These are phyloP conservation scores for Tethya wilhelma DNA, from an alignment of 37 sponge, comb jelly and placozoan genomes.

Conservation along the genomic window DNA sequence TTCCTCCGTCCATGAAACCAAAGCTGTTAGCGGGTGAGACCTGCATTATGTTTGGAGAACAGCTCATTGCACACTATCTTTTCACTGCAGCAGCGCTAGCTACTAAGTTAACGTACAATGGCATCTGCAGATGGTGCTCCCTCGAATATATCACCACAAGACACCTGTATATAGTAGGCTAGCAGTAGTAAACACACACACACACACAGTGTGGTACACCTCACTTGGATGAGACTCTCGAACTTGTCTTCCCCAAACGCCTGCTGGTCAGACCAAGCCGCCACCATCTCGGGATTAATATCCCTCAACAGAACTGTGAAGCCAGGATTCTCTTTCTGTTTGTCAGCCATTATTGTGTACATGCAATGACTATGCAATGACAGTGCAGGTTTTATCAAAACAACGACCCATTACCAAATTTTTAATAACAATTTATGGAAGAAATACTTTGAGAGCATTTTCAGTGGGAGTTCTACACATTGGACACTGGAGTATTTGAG, in stretches of 20 bases:
- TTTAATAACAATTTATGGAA: too few relatives aligned
- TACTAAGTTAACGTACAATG: slow-evolving; percentile 38
- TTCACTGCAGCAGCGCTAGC: background rate
- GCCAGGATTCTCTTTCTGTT: too few relatives aligned
- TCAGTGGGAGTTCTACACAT: slow-evolving; percentile 22
- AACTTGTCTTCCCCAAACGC: slow-evolving; percentile 50
- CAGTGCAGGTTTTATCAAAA: too few relatives aligned
- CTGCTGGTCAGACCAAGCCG: slow-evolving; percentile 49
- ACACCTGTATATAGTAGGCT: slow-evolving; percentile 13
- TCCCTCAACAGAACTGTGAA: slow-evolving; percentile 67
- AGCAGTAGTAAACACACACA: background rate
- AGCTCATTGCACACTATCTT: background rate
- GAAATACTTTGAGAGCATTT: slow-evolving; percentile 20
- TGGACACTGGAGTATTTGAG: slow-evolving; percentile 34
- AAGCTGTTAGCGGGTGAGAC: slow-evolving; percentile 89
- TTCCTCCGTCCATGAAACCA: slow-evolving; percentile 92
- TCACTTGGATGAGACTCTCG: slow-evolving; percentile 48
- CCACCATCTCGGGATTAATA: slow-evolving; percentile 43
- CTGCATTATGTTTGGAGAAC: slow-evolving; percentile 3
- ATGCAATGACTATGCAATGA: too few relatives aligned
- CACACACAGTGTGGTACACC: background rate
- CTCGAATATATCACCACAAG: slow-evolving; percentile 80
- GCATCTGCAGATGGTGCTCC: slow-evolving; percentile 79
- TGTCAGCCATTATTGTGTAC: too few relatives aligned
- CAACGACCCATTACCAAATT: too few relatives aligned